These are phyloP conservation scores for Abramis brama DNA, from an alignment of 2,113 vertebrate species.

Conservation along the genomic window DNA sequence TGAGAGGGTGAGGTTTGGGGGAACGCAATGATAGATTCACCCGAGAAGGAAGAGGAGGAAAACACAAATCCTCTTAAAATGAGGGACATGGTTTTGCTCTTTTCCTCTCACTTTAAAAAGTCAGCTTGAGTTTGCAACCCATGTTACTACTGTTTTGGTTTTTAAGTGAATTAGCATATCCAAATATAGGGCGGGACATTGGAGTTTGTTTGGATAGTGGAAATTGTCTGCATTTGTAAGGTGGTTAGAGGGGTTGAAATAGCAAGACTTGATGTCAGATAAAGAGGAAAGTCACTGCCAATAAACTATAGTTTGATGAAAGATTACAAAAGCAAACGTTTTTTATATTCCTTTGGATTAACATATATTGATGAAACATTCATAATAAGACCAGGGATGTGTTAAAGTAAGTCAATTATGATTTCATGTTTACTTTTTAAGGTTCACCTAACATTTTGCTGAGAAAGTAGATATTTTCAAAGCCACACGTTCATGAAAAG, in stretches of 20 bases:
- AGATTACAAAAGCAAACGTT: background rate
- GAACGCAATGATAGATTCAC: background rate
- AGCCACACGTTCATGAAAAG: background rate
- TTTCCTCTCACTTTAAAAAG: conserved; percentile 10
- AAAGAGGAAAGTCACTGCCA: background rate
- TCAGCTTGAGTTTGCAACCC: background rate
- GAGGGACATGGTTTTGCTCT: conserved; percentile 9
- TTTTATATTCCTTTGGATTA: too few species aligned
- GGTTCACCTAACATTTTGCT: background rate
- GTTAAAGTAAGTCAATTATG: background rate
- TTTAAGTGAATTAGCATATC: background rate
- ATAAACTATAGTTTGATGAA: background rate
- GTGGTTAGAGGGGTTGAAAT: background rate
- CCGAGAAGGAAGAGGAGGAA: background rate
- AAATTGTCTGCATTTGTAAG: background rate
- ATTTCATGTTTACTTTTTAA: background rate
- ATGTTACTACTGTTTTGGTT: background rate
- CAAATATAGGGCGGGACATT: background rate
- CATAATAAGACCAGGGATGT: too few species aligned
- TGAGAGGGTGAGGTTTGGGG: background rate
- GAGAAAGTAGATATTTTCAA: background rate
- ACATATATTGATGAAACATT: too few species aligned
- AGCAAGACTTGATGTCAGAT: background rate
- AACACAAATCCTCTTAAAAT: conserved; percentile 11
- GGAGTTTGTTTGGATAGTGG: background rate